These are phyloP conservation scores for Ephydatia muelleri DNA, from an alignment of 37 sponge, comb jelly and placozoan species.

Conservation along the genomic window DNA sequence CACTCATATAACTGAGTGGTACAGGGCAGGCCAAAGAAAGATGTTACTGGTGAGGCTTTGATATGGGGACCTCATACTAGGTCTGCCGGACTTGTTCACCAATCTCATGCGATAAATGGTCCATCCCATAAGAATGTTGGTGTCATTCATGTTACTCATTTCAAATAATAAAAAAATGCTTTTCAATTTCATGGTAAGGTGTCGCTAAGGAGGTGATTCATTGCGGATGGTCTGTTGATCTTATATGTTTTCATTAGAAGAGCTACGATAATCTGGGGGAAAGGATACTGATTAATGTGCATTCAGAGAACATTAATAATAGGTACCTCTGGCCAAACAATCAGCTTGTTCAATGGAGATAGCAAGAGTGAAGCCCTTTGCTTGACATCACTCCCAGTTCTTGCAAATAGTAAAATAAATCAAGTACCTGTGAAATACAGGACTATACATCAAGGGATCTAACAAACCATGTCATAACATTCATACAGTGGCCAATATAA, in stretches of 20 bases:
- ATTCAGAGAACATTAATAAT: too few species aligned
- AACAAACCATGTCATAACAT: too few species aligned
- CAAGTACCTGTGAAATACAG: too few species aligned
- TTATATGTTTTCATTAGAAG: background rate
- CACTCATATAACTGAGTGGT: background rate
- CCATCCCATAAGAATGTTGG: background rate
- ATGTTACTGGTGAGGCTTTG: background rate
- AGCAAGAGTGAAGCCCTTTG: too few species aligned
- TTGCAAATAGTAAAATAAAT: too few species aligned
- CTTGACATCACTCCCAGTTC: too few species aligned
- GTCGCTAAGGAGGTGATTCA: background rate
- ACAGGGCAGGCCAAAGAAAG: background rate
- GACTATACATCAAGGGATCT: too few species aligned
- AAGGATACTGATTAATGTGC: too few species aligned
- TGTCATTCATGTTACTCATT: constrained; percentile 1
- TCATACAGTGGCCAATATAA: too few species aligned
- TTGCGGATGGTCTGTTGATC: background rate
- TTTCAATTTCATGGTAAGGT: constrained; percentile 1
- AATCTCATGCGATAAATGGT: background rate
- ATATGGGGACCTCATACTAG: background rate
- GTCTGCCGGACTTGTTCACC: background rate
- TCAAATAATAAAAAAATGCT: background rate
- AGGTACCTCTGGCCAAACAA: too few species aligned
- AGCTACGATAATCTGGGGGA: background rate
- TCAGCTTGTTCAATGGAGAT: too few species aligned